Evolutionary conservation across 2,888 invertebrate genomes (phyloP), one percentile per base, ranked within the genome.

Genomic region (Caenorhabditis sp.): DNA sequence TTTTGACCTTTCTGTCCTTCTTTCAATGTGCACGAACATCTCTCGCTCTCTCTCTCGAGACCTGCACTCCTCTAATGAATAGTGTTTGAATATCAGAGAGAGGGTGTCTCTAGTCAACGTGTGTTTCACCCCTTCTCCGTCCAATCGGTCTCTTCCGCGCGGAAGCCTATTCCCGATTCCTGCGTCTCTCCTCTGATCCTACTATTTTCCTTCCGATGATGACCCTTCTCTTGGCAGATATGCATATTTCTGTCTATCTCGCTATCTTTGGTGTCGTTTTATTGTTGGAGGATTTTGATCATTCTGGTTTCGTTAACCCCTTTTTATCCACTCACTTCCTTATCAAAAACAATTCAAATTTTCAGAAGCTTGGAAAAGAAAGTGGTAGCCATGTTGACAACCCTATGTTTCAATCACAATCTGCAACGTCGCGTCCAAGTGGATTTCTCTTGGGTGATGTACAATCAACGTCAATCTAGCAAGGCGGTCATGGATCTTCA

Each of bases 131-230:
- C 24, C 51, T 19, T 12, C 26, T 54, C 14, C 26, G 2, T 26
- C 26, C 44, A 41, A 61, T 61, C 61, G 41, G 41, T 26, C 31
- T 19, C 61, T 19, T 59, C 59, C 59, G 59, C 59, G 59, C 59
- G 59, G 59, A 38, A 59, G n/a, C 22, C n/a, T n/a, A n/a, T 10
- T 8, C 12, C 22, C n/a, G n/a, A n/a, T 10, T 8, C 12, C 56
- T 58, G 56, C 56, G 56, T 58, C 56, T 58, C 31, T 58, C 14
- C 49, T 49, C 22, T 19, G 2, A n/a, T 19, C 1, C 19, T 6
- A 49, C 38, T 38, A 38, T 38, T 38, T 38, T 49, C 10, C 5
- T 19, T n/a, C 19, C 19, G n/a, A 49, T 49, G 22, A 22, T 49
- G 26, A 54, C 26, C 19, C 26, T 54, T 22, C 22, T 54, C 26